phyloP scores from a whole-genome alignment of 2,888 invertebrate genomes.

The Caenorhabditis wallacei region DNA sequence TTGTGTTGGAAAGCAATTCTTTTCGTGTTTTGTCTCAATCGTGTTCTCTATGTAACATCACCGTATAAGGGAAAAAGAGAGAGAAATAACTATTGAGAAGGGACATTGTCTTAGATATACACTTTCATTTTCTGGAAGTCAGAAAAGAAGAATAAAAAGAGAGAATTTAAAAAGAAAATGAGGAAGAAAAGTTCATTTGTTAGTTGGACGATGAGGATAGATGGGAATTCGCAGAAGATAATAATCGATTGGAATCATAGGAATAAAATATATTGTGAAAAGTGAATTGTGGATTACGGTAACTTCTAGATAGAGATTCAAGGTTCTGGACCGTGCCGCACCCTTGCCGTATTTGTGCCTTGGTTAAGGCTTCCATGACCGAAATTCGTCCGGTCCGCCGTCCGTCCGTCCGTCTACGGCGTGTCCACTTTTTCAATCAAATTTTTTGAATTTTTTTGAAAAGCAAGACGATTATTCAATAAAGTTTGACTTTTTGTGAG shows the following conservation, averaged over 20 bases:
- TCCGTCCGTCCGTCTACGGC: no score
- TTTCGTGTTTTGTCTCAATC: slow-evolving; percentile 12
- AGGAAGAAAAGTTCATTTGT: background rate
- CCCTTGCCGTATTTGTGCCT: no score
- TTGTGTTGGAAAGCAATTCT: slow-evolving; percentile 32
- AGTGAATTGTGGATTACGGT: no score
- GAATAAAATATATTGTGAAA: no score
- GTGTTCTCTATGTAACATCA: slow-evolving; percentile 21
- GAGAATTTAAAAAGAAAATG: background rate
- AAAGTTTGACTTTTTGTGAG: no score
- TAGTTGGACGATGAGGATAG: background rate
- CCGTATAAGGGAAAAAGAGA: background rate
- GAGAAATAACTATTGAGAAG: slow-evolving; percentile 14
- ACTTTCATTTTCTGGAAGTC: slow-evolving; percentile 3
- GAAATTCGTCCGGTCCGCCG: no score
- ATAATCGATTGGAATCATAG: background rate
- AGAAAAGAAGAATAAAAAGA: background rate
- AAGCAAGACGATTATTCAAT: no score
- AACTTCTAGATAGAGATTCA: no score
- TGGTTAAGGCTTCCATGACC: no score
- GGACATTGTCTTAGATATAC: slow-evolving; percentile 3
- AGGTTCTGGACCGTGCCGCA: no score
- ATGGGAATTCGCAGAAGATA: background rate
- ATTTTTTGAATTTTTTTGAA: no score
- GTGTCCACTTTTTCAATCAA: no score